Evolutionary conservation across 1,140 invertebrate genomes (phyloP).

Genomic region (Drosophila gunungcola): DNA sequence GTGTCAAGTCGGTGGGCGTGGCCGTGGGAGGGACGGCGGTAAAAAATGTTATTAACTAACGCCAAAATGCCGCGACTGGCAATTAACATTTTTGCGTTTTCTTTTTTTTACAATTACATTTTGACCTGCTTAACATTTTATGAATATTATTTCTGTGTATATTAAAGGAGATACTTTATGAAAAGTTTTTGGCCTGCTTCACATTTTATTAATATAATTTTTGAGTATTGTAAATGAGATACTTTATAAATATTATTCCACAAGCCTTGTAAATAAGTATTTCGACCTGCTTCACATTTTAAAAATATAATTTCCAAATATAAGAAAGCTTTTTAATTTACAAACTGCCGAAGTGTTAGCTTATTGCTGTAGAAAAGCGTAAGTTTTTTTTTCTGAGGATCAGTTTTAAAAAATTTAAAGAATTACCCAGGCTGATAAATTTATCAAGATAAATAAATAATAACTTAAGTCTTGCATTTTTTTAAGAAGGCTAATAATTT

Average conservation of each 20-base stretch:
- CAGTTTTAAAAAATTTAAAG: too few relatives aligned
- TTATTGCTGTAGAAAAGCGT: too few relatives aligned
- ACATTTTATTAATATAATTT: neutral
- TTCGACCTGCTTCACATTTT: constrained; percentile 3
- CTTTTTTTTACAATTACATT: neutral
- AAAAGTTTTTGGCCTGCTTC: too few relatives aligned
- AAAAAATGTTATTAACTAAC: constrained; percentile 33
- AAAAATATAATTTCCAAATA: neutral
- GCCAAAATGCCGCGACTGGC: constrained; percentile 36
- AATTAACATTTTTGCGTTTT: constrained; percentile 38
- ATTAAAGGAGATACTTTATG: neutral
- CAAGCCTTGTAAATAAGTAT: neutral
- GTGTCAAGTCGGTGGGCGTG: constrained; percentile 48
- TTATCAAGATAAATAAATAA: too few relatives aligned
- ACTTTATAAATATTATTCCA: too few relatives aligned
- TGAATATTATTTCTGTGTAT: neutral
- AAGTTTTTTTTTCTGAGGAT: too few relatives aligned
- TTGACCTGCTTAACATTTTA: constrained; percentile 17
- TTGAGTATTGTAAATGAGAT: neutral
- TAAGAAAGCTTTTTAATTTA: neutral
- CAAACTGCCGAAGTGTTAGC: too few relatives aligned
- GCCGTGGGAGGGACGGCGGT: constrained; percentile 7
- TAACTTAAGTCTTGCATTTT: too few relatives aligned
- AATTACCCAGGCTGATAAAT: too few relatives aligned
- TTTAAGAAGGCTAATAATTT: too few relatives aligned